phyloP scores from a whole-genome alignment of 2,113 vertebrate species.

The Diphyllodes magnificus region DNA sequence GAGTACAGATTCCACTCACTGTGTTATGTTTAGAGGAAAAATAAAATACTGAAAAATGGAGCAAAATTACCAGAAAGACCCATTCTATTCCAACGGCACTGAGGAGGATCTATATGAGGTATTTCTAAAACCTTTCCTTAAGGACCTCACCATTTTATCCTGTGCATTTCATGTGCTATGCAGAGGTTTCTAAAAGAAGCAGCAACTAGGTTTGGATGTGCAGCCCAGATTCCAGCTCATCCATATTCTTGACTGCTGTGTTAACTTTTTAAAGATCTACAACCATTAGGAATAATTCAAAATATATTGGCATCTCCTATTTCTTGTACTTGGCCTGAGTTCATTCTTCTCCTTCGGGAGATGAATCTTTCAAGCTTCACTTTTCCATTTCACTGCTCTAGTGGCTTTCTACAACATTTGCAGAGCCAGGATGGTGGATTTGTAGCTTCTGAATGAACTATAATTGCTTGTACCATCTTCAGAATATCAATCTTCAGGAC shows the following conservation, averaged over 20 bases:
- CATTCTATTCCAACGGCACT: not conserved
- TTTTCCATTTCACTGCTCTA: constrained; percentile 31
- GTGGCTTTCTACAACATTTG: not conserved
- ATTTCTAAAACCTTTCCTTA: not conserved
- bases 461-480: not conserved
- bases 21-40: not conserved
- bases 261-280: not conserved
- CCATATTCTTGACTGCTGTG: not conserved
- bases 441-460: constrained; percentile 25
- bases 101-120: fast-evolving
- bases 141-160: not conserved
- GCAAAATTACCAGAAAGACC: not conserved
- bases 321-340: not conserved
- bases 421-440: not conserved
- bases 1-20: not conserved
- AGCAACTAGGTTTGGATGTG: not conserved
- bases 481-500: constrained; percentile 15
- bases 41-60: not conserved
- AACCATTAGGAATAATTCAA: constrained; percentile 1
- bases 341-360: not conserved
- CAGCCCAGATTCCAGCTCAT: not conserved
- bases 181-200: not conserved
- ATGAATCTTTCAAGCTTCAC: not conserved
- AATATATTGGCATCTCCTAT: not conserved
- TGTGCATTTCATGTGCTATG: not conserved